phyloP scores from a whole-genome alignment of 2,113 vertebrate genomes.

The Oncorhynchus masou region DNA sequence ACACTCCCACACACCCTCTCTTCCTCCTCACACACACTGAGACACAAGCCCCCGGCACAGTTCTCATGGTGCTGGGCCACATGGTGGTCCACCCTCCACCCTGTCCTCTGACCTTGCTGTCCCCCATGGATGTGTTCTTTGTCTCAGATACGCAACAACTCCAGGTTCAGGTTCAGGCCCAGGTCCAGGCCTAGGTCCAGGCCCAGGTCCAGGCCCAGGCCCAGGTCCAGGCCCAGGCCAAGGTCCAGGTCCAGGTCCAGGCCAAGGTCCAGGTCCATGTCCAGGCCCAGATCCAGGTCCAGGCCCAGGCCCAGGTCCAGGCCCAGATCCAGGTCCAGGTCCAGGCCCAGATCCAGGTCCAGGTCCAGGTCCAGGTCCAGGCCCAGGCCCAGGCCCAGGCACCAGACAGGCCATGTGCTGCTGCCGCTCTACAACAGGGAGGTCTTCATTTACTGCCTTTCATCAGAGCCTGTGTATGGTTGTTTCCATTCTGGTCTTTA shows the following conservation, averaged over 20 bases:
- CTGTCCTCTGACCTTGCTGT: background rate
- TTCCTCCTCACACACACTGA: background rate
- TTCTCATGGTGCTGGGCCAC: constrained; percentile 7
- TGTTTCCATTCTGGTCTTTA: no score
- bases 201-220: background rate
- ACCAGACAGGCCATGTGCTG: background rate
- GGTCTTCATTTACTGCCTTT: background rate
- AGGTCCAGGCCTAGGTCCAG: no score
- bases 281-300: no score
- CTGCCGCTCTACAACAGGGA: background rate
- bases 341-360: no score
- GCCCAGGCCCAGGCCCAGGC: no score
- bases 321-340: no score
- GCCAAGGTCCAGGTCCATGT: no score
- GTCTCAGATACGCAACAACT: background rate
- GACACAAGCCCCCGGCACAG: background rate
- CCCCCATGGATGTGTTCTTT: background rate
- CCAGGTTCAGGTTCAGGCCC: background rate
- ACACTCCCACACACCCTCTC: constrained; percentile 15
- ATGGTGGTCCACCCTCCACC: background rate
- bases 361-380: no score
- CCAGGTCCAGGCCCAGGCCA: background rate
- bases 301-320: no score
- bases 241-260: no score
- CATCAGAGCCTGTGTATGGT: no score